A percentile compares a stretch with the other conserved stretches of the same genome.
phyloP scores from a whole-genome alignment of 2,888 invertebrate species.

The Achlya flavicornis region DNA sequence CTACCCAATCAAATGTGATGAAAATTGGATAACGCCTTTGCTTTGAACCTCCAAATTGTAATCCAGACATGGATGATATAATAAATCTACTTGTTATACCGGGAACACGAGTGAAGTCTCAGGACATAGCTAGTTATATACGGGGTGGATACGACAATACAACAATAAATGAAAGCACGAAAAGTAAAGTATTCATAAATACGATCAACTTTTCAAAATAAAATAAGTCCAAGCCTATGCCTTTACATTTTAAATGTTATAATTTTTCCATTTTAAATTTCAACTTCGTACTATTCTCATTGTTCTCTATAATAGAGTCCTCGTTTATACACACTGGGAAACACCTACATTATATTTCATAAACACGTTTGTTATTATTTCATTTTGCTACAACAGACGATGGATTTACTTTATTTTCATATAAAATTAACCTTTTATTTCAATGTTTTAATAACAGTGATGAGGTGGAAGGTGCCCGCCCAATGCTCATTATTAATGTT shows the following conservation, averaged over 20 bases:
- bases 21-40: no score
- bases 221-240: no score
- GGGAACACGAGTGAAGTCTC: conserved; percentile 9
- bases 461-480: no score
- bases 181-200: no score
- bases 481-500: background rate
- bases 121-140: no score
- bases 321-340: background rate
- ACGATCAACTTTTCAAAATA: no score
- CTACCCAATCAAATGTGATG: no score
- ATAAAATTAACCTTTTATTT: background rate
- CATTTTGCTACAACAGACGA: background rate
- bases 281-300: background rate
- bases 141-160: no score
- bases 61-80: no score
- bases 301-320: background rate
- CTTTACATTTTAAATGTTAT: background rate
- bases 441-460: background rate
- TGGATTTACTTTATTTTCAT: background rate
- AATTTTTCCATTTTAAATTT: background rate
- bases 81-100: background rate
- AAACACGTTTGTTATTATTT: conserved; percentile 2
- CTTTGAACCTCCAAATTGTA: no score
- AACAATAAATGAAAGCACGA: no score
- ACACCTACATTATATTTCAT: background rate